phyloP scores from a whole-genome alignment of 2,797 vertebrate species.

The Diplodus puntazzo region DNA sequence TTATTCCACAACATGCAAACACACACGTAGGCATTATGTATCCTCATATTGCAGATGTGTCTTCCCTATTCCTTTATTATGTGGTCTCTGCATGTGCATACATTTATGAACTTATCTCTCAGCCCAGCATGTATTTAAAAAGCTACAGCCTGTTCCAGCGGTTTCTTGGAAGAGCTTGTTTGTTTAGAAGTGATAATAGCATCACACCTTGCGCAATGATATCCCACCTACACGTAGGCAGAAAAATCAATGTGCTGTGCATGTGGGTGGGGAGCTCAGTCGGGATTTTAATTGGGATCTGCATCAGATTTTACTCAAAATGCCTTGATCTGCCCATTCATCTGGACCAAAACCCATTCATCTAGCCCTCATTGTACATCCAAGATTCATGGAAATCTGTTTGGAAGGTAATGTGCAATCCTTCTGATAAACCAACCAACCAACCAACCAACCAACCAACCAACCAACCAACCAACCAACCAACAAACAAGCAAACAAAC shows the following conservation, averaged over 20 bases:
- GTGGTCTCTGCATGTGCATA: slow-evolving; percentile 28
- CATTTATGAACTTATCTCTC: slow-evolving; percentile 43
- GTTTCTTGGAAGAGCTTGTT: slow-evolving; percentile 71
- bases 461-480: no score
- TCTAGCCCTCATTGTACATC: no score
- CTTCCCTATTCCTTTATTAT: slow-evolving; percentile 6
- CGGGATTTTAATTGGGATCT: not conserved
- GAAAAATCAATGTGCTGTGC: slow-evolving; percentile 30
- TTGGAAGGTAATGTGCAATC: no score
- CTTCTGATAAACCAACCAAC: no score
- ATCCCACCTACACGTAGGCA: slow-evolving; percentile 26
- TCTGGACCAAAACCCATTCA: no score
- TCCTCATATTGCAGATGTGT: not conserved
- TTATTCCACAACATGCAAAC: not conserved
- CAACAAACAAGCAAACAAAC: no score
- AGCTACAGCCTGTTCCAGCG: slow-evolving; percentile 51
- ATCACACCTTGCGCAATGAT: slow-evolving; percentile 36
- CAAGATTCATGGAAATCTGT: no score
- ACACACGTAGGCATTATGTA: slow-evolving; percentile 7
- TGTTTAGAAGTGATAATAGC: slow-evolving; percentile 59
- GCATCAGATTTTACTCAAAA: no score
- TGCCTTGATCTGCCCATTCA: no score
- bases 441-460: no score
- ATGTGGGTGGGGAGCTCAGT: slow-evolving; percentile 15
- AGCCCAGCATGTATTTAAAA: slow-evolving; percentile 44